Evolutionary conservation across 2,888 invertebrate species (phyloP).

Genomic region (Microplitis manilae): DNA sequence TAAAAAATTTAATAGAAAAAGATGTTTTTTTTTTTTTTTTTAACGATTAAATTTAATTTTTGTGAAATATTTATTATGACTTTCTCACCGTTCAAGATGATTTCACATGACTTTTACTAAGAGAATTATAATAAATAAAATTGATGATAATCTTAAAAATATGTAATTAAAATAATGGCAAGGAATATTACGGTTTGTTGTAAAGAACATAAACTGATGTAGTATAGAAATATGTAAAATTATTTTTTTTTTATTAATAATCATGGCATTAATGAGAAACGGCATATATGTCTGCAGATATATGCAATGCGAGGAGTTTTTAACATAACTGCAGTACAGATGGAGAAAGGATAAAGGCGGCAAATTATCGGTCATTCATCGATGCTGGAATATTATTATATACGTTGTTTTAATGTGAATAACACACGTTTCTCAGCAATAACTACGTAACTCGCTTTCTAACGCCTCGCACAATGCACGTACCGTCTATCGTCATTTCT

Average conservation of each 20-base stretch:
- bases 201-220: neutral
- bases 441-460: constrained; percentile 39
- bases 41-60: neutral
- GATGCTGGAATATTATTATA: constrained; percentile 31
- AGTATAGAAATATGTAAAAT: neutral
- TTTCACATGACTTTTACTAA: constrained; percentile 9
- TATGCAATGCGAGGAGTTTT: neutral
- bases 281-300: neutral
- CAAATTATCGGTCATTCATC: constrained; percentile 53
- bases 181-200: neutral
- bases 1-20: neutral
- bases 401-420: neutral
- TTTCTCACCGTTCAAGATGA: constrained; percentile 6
- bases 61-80: constrained; percentile 11
- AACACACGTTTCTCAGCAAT: constrained; percentile 7
- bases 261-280: neutral
- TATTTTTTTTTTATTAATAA: constrained; percentile 2
- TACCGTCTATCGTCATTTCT: constrained; percentile 28
- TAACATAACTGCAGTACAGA: constrained; percentile 36
- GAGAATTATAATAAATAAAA: constrained; percentile 23
- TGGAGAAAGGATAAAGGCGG: constrained; percentile 39
- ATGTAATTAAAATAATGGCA: constrained; percentile 6
- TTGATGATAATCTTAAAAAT: neutral
- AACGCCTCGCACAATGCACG: constrained; percentile 1
- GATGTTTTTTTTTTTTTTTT: neutral